Base-by-base conservation (phyloP, 2,113 vertebrate species). In the Rhabdornis inornatus region DNA sequence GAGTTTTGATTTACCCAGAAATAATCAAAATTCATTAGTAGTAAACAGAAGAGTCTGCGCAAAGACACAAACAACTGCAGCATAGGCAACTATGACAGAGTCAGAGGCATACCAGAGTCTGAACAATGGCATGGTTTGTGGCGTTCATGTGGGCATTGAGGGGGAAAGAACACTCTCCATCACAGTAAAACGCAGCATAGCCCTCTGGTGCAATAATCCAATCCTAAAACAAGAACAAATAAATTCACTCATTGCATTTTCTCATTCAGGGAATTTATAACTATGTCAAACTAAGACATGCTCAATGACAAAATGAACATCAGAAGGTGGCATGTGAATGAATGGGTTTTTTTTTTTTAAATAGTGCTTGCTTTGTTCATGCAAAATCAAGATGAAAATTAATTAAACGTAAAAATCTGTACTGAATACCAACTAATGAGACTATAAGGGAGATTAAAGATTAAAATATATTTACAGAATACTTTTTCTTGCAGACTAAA, bases 61-160 rank as follows among this genome's bases (percentile, higher is more conserved):
- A 88, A 57, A 56, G 76, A 57, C 64, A 30, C 23, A 63, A 71
- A 20, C 11, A 75, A 35, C 40, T 37, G 68, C 28, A 69, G 75
- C 84, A 91, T 1, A 85, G 40, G 68, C 47, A 94, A 22, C 7
- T 39, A 28, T 21, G 86, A 85, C 19, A 69, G 4, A 76, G 50
- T 50, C 28, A 92, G 60, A 81, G 60, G 79, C 98, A 56, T 97
- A 99, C 99, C 98, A 99, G 98, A 37, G 99, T 99, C 98, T 99
- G 99, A 72, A 99, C 99, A 86, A 99, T 99, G 50, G 99, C 99
- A 11, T 99, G 99, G 94, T 99, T 99, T 90, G 99, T 99, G 52
- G 99, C 99, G 1, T 99, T 99, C 99, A 99, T 99, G 89, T 99
- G 99, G 40, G 99, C 99, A 85, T 99, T 99, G 86, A 99, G 99